Conservation (phyloP, 2,797 vertebrate genomes). For the Pagetopsis macropterus region DNA sequence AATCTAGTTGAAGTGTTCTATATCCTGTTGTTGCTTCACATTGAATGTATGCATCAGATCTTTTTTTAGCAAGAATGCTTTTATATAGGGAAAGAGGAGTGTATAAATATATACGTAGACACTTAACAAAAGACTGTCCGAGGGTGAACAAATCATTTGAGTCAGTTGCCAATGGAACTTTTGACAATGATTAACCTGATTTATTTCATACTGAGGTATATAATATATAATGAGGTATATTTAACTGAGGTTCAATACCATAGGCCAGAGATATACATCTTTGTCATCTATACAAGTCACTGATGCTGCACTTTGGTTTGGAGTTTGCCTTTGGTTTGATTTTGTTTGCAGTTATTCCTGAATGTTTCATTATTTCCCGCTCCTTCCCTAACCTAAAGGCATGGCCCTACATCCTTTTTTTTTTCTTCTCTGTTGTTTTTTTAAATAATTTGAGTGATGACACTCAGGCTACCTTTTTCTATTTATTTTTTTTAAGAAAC, state of each 20-base stretch:
- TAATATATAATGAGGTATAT: background rate
- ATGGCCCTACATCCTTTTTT: conserved; percentile 63
- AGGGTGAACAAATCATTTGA: background rate
- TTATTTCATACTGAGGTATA: background rate
- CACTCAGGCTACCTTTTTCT: conserved; percentile 53
- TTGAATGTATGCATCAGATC: background rate
- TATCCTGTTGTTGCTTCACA: background rate
- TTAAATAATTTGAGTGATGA: conserved; percentile 60
- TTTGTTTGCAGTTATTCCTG: conserved; percentile 62
- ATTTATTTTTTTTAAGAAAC: conserved; percentile 72
- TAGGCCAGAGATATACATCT: conserved; percentile 75
- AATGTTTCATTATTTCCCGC: conserved; percentile 45
- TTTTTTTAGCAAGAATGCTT: background rate
- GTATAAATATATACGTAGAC: background rate
- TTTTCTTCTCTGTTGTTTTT: conserved; percentile 42
- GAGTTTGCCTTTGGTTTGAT: conserved; percentile 68
- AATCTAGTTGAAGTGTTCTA: background rate
- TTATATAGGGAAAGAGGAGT: background rate
- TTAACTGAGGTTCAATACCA: conserved; percentile 3
- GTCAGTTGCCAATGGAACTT: too few species aligned
- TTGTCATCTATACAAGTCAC: conserved; percentile 81
- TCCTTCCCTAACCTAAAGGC: conserved; percentile 73
- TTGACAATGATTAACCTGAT: conserved; percentile 7
- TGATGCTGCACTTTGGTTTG: conserved; percentile 76
- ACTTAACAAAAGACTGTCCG: background rate